These are phyloP conservation scores for Catharus bicknelli DNA, from an alignment of 2,113 vertebrate genomes.

Conservation along the genomic window DNA sequence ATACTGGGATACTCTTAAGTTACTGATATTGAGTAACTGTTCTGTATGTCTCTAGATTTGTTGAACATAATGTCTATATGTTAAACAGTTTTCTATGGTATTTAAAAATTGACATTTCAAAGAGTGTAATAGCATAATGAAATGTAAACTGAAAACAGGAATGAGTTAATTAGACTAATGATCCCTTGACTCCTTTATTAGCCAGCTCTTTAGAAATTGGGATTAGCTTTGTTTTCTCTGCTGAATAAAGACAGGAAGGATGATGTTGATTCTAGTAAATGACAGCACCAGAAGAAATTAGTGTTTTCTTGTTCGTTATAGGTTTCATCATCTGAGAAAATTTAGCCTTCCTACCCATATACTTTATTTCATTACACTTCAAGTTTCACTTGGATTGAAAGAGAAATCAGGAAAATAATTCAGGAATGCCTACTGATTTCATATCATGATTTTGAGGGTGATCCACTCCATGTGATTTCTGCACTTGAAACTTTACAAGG, in stretches of 20 bases:
- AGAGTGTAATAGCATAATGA: slow-evolving; percentile 72
- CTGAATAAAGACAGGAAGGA: slow-evolving; percentile 70
- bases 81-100: slow-evolving; percentile 67
- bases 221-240: slow-evolving; percentile 74
- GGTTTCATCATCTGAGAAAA: slow-evolving; percentile 47
- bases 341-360: neutral
- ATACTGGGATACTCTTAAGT: neutral
- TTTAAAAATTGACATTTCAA: slow-evolving; percentile 70
- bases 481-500: neutral
- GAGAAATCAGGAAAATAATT: neutral
- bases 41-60: slow-evolving; percentile 28
- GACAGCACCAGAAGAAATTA: slow-evolving; percentile 68
- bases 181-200: slow-evolving; percentile 75
- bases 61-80: slow-evolving; percentile 34
- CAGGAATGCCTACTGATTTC: neutral
- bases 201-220: slow-evolving; percentile 70
- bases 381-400: neutral
- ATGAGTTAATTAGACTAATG: slow-evolving; percentile 76
- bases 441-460: neutral
- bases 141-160: slow-evolving; percentile 72
- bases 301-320: slow-evolving; percentile 45
- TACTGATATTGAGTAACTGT: slow-evolving; percentile 42
- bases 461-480: neutral
- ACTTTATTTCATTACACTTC: neutral
- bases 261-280: slow-evolving; percentile 73